Evolutionary conservation across 2,797 vertebrate genomes (phyloP).

Genomic region (Philypnodon macrostomus): DNA sequence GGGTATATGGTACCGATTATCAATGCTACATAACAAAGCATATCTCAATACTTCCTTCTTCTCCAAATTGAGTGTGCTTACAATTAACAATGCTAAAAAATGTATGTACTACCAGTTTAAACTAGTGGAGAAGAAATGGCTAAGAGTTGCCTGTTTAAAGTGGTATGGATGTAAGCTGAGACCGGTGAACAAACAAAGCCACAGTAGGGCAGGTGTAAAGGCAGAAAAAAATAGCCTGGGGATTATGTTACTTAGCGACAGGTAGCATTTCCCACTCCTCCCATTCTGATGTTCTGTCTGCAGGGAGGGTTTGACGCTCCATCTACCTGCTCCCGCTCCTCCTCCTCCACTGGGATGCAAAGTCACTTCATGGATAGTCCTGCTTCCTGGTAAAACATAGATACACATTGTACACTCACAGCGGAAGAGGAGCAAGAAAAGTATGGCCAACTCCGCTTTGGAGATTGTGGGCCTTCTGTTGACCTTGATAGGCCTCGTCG

Average conservation of each 20-base stretch:
- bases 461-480: conserved; percentile 81
- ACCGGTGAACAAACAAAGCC: conserved; percentile 60
- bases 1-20: too few species aligned
- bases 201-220: conserved; percentile 36
- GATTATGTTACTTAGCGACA: conserved; percentile 73
- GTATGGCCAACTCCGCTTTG: conserved; percentile 76
- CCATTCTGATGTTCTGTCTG: conserved; percentile 35
- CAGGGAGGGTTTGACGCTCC: conserved; percentile 60
- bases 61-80: too few species aligned
- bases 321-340: conserved; percentile 45
- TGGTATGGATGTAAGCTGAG: conserved; percentile 56
- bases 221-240: conserved; percentile 41
- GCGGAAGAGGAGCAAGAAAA: conserved; percentile 20
- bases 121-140: too few species aligned
- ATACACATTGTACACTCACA: not conserved
- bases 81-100: too few species aligned
- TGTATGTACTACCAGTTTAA: too few species aligned
- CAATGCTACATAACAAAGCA: too few species aligned
- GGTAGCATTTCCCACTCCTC: conserved; percentile 58
- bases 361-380: conserved; percentile 24
- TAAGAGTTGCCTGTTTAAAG: conserved; percentile 15
- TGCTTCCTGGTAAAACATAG: conserved; percentile 13
- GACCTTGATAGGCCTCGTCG: conserved; percentile 81
- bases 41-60: too few species aligned
- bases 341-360: conserved; percentile 63